A percentile compares a stretch with the other conserved stretches of the same genome.
phyloP scores from a whole-genome alignment of 2,888 invertebrate genomes.

The Esperia sulphurella region DNA sequence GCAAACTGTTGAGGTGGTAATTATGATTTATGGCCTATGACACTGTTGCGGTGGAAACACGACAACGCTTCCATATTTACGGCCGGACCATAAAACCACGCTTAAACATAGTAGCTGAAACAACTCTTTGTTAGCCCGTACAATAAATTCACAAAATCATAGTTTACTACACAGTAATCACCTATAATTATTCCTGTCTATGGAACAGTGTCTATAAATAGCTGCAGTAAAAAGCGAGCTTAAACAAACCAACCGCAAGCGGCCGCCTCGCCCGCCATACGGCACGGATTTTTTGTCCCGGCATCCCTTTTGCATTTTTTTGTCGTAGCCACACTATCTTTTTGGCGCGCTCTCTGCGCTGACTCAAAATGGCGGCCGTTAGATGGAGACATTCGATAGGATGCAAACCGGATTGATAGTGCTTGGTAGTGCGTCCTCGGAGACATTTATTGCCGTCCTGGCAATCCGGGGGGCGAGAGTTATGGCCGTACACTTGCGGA shows the following conservation, averaged over 20 bases:
- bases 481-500: constrained; percentile 52
- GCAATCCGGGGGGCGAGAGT: constrained; percentile 42
- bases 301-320: constrained; percentile 37
- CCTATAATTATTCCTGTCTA: constrained; percentile 2
- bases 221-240: constrained; percentile 19
- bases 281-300: constrained; percentile 47
- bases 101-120: constrained; percentile 4
- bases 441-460: constrained; percentile 63
- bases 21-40: constrained; percentile 9
- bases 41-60: not conserved
- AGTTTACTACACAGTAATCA: constrained; percentile 9
- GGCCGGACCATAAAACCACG: not conserved
- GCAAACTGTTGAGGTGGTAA: constrained; percentile 9
- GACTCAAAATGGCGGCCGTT: constrained; percentile 36
- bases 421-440: constrained; percentile 49
- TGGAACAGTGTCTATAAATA: constrained; percentile 4
- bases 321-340: constrained; percentile 42
- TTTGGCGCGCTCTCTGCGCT: constrained; percentile 25
- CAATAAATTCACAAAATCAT: constrained; percentile 7
- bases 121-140: not conserved
- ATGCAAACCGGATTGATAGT: constrained; percentile 69
- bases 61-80: constrained; percentile 3
- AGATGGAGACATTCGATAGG: constrained; percentile 68
- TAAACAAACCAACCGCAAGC: constrained; percentile 50
- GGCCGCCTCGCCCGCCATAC: constrained; percentile 46